Percentiles rank a stretch among this genome's conserved stretches.
Conservation (phyloP, 2,113 vertebrate species). For the Zosterops lateralis region DNA sequence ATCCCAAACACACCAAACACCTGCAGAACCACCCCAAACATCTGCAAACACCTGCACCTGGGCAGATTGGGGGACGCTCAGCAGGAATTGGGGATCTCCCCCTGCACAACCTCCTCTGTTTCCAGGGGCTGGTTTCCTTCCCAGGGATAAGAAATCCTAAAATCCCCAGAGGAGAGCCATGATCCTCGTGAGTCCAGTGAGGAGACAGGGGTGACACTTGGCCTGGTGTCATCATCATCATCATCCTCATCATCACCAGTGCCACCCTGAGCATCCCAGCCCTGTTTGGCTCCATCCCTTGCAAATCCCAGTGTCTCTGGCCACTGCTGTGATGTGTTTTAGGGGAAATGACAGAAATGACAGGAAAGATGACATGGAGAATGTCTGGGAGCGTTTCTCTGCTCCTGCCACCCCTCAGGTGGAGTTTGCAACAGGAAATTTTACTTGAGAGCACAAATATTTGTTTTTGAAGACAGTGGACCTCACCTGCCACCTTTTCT, state of each 20-base stretch:
- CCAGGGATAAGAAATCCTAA: not conserved
- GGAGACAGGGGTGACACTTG: not conserved
- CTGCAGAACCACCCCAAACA: not conserved
- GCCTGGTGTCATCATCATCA: not conserved
- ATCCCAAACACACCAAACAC: not conserved
- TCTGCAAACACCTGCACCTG: not conserved
- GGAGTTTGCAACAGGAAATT: not conserved
- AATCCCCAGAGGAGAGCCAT: not conserved
- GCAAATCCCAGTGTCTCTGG: not conserved
- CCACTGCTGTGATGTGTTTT: not conserved
- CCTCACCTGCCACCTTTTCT: not conserved
- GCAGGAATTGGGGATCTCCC: not conserved
- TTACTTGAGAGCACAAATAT: not conserved
- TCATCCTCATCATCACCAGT: too few relatives aligned
- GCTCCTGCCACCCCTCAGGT: not conserved
- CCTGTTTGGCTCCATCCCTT: not conserved
- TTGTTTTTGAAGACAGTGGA: not conserved
- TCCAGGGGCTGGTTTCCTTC: not conserved
- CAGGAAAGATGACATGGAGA: not conserved
- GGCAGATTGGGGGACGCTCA: fast-evolving
- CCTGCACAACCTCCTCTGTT: fast-evolving
- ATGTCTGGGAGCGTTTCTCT: not conserved
- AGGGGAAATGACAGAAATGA: not conserved
- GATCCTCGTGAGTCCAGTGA: not conserved
- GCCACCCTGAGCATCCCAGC: not conserved